Base-by-base conservation (phyloP, 1,140 invertebrate genomes). In the Scaptomyza hsui region DNA sequence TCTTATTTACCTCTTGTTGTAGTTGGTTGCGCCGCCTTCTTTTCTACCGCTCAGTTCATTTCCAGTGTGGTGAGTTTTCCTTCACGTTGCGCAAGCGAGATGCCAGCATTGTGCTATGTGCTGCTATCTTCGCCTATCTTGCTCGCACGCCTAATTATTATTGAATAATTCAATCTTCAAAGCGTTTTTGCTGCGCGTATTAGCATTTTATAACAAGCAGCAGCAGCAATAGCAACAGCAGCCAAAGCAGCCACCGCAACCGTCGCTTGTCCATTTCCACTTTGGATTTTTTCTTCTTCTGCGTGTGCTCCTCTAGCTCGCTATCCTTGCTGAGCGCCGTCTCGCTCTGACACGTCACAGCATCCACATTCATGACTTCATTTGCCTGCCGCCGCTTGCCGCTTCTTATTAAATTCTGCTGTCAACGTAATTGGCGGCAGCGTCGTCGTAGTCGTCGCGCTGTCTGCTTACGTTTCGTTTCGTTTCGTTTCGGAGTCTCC, bases 131-230 rank as follows among this genome's bases (percentile, higher is more conserved):
- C 4, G 9, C 59, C 61, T 39, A 48, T 72, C 65, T 44, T 73
- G 44, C 62, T 86, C 51, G 70, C 82, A 77, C 81, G 82, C 78
- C 82, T 88, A 88, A 88, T 88, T 88, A 86, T 86, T 88, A 88
- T 88, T 88, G 82, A 88, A 88, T 88, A 88, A 88, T 88, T 88
- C 82, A 88, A 88, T 88, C 78, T 86, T 88, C 67, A 72, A 75
- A 88, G 82, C 82, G 69, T 75, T 88, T 86, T 88, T 88, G 82
- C 78, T 86, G 82, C 78, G 78, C 82, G 82, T 86, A 86, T 86
- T 88, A 88, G 82, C 82, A 88, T 88, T 88, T 88, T 88, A 89
- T 88, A 88, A 88, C 82, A 88, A 88, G 82, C 78, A 75, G 82
- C 77, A 57, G 56, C 72, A 39, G 41, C 56, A 35, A 13, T 9